Evolutionary conservation across 2,113 vertebrate genomes (phyloP).

Genomic region (Callopanchax toddi): DNA sequence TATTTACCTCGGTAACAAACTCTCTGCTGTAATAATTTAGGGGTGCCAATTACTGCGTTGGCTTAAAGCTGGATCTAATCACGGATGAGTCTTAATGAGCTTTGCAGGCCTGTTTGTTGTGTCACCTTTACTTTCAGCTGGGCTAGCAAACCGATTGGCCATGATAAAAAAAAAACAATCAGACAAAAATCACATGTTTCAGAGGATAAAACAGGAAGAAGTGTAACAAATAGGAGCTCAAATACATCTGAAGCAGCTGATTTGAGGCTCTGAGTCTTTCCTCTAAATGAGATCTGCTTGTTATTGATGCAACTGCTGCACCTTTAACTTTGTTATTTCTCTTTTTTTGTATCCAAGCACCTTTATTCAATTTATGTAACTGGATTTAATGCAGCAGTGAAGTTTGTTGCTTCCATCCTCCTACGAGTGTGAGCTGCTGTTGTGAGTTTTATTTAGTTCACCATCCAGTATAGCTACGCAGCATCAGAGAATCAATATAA

Average conservation of each 20-base stretch:
- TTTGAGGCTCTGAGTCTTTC: not conserved
- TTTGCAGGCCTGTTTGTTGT: conserved; percentile 44
- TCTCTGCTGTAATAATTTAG: conserved; percentile 63
- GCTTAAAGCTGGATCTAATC: conserved; percentile 59
- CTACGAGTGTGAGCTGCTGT: conserved; percentile 4
- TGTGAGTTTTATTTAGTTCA: conserved; percentile 31
- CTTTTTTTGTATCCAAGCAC: conserved; percentile 4
- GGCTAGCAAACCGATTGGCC: not conserved
- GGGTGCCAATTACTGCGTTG: conserved; percentile 63
- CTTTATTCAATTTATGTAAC: not conserved
- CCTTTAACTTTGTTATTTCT: not conserved
- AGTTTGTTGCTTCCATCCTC: conserved; percentile 15
- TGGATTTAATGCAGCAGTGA: conserved; percentile 6
- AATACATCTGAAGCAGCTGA: not conserved
- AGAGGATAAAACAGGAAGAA: not conserved
- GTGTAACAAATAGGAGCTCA: not conserved
- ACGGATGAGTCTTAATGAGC: conserved; percentile 62
- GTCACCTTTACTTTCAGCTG: conserved; percentile 35
- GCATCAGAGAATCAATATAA: conserved; percentile 39
- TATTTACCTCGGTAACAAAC: conserved; percentile 61
- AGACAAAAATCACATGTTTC: not conserved
- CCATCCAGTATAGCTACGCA: conserved; percentile 8
- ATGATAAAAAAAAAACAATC: not conserved
- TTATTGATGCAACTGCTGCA: conserved; percentile 13
- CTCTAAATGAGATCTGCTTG: conserved; percentile 1